Percentiles rank a stretch among this genome's conserved stretches.
Conservation (phyloP, 2,888 invertebrate genomes). For the Apodemia hepburni region DNA sequence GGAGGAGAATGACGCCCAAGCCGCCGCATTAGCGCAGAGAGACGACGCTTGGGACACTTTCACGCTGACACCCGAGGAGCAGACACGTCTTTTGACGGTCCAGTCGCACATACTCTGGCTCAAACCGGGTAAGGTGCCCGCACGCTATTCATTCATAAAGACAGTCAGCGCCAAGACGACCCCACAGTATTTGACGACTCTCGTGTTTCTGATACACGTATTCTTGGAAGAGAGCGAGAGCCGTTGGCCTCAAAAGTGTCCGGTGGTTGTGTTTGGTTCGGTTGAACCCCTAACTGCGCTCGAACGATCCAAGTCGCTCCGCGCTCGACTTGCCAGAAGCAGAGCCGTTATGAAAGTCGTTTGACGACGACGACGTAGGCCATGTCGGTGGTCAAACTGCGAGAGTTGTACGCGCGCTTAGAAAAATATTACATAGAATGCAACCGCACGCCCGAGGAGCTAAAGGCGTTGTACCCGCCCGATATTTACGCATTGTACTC, state of each 20-base stretch:
- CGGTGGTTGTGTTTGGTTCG: slow-evolving; percentile 15
- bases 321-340: slow-evolving; percentile 13
- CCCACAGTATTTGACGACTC: slow-evolving; percentile 16
- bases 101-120: slow-evolving; percentile 19
- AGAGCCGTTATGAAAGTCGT: slow-evolving; percentile 13
- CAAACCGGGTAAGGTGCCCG: slow-evolving; percentile 16
- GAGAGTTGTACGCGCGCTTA: slow-evolving; percentile 17
- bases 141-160: slow-evolving; percentile 16
- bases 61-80: slow-evolving; percentile 14
- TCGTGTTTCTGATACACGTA: slow-evolving; percentile 15
- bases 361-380: slow-evolving; percentile 2
- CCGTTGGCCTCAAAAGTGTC: slow-evolving; percentile 15
- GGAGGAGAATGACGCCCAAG: too few relatives aligned
- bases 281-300: not conserved
- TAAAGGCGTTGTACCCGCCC: slow-evolving; percentile 17
- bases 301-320: slow-evolving; percentile 7
- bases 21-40: too few relatives aligned
- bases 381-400: slow-evolving; percentile 16
- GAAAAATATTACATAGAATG: slow-evolving; percentile 16
- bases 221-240: slow-evolving; percentile 17
- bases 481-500: slow-evolving; percentile 18
- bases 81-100: slow-evolving; percentile 17
- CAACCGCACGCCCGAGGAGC: slow-evolving; percentile 12
- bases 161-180: not conserved
- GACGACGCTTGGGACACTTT: slow-evolving; percentile 16